Evolutionary conservation across 2,113 vertebrate species (phyloP).

Genomic region (Hemicordylus capensis): DNA sequence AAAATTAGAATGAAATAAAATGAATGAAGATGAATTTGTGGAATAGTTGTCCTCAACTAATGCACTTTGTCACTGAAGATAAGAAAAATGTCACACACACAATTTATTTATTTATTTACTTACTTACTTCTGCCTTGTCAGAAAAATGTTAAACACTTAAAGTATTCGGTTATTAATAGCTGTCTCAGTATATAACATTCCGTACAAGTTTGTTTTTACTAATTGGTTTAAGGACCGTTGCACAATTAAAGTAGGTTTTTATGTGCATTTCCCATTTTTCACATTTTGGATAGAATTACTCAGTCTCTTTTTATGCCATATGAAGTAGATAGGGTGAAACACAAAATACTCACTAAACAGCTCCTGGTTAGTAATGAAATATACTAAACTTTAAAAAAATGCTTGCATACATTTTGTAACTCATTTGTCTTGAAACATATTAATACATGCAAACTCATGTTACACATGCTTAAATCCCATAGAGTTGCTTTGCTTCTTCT

Average conservation of each 20-base stretch:
- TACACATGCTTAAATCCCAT: not conserved
- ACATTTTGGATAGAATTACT: not conserved
- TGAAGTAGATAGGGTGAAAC: not conserved
- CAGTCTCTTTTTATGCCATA: not conserved
- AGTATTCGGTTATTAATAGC: conserved; percentile 39
- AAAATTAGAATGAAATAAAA: conserved; percentile 8
- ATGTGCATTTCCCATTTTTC: conserved; percentile 44
- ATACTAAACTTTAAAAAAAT: not conserved
- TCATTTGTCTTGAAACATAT: not conserved
- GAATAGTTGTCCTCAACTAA: conserved; percentile 14
- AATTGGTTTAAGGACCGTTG: conserved; percentile 64
- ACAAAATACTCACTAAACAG: not conserved
- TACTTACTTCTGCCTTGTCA: too few species aligned
- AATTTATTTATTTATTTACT: too few species aligned
- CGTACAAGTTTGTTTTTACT: conserved; percentile 52
- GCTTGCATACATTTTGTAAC: too few species aligned
- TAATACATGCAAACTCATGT: not conserved
- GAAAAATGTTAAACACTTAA: conserved; percentile 24
- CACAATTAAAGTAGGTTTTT: conserved; percentile 42
- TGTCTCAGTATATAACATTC: conserved; percentile 60
- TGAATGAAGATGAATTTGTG: conserved; percentile 22
- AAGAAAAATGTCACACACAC: conserved; percentile 2
- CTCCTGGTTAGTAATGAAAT: not conserved
- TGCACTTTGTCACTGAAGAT: conserved; percentile 34
- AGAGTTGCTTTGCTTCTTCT: not conserved